Conservation (phyloP, 2,113 vertebrate genomes). For the Vicugna pacos region DNA sequence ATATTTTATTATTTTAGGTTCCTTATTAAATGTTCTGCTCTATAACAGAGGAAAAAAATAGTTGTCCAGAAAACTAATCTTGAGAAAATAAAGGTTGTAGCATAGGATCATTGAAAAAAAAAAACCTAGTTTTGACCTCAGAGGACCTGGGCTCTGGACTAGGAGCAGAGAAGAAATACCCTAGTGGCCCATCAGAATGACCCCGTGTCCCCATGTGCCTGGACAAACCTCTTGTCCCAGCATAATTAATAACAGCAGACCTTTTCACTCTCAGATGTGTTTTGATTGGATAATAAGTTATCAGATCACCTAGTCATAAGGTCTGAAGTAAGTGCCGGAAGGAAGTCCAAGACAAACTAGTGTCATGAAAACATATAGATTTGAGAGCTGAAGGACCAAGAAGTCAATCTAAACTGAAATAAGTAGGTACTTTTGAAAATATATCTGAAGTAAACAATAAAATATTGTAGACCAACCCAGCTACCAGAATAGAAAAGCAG, state of each 20-base stretch:
- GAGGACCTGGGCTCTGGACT: neutral
- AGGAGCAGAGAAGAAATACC: neutral
- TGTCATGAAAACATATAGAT: neutral
- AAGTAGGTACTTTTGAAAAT: neutral
- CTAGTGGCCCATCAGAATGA: neutral
- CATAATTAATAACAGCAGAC: neutral
- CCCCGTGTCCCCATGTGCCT: too few species aligned
- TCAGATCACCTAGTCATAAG: neutral
- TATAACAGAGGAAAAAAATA: slow-evolving; percentile 12
- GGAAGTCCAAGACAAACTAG: neutral
- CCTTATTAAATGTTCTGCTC: slow-evolving; percentile 43
- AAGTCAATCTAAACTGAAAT: neutral
- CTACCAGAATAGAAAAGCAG: neutral
- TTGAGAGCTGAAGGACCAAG: neutral
- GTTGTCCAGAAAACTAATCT: slow-evolving; percentile 34
- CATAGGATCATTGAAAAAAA: neutral
- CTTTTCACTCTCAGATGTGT: neutral
- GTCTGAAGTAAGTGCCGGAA: neutral
- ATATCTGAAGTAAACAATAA: neutral
- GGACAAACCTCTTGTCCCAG: neutral
- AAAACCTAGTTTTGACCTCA: neutral
- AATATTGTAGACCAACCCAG: neutral
- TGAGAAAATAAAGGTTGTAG: neutral
- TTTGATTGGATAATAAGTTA: neutral
- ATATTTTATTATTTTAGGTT: neutral